phyloP scores from a whole-genome alignment of 2,888 invertebrate species.

The Agrotis ipsilon region DNA sequence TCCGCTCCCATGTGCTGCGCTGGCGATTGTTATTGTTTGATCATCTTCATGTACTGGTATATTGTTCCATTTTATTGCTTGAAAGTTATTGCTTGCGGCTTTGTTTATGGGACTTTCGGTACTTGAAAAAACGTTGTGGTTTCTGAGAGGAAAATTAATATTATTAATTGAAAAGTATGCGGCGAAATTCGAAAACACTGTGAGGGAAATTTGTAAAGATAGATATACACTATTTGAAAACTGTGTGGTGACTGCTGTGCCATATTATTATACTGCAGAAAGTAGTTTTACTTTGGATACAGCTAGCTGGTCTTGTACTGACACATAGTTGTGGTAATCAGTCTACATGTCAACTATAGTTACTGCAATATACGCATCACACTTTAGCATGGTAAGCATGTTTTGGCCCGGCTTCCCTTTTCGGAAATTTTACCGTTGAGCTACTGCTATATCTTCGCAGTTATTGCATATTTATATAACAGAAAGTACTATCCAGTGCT shows the following conservation, averaged over 20 bases:
- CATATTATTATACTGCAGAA: no score
- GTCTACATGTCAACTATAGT: no score
- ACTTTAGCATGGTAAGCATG: no score
- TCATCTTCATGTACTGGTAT: conserved; percentile 49
- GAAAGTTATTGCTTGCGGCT: conserved; percentile 12
- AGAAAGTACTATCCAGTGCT: background rate
- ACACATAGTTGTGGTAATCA: background rate
- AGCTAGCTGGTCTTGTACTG: no score
- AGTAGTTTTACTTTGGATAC: no score
- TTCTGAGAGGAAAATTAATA: conserved; percentile 17
- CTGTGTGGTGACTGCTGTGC: no score
- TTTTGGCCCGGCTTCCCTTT: no score
- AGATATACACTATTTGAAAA: no score
- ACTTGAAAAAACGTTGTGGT: background rate
- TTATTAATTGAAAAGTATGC: background rate
- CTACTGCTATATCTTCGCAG: no score
- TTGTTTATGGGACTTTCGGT: background rate
- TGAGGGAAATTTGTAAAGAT: no score
- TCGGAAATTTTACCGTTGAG: no score
- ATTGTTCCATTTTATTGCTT: conserved; percentile 33
- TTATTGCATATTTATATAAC: background rate
- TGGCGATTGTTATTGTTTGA: conserved; percentile 65
- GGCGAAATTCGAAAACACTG: background rate
- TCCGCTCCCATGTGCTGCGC: conserved; percentile 66
- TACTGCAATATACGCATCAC: no score